Percentiles rank a stretch among this genome's conserved stretches.
These are phyloP conservation scores for Notamacropus eugenii DNA, from an alignment of 2,797 vertebrate genomes.

Conservation along the genomic window DNA sequence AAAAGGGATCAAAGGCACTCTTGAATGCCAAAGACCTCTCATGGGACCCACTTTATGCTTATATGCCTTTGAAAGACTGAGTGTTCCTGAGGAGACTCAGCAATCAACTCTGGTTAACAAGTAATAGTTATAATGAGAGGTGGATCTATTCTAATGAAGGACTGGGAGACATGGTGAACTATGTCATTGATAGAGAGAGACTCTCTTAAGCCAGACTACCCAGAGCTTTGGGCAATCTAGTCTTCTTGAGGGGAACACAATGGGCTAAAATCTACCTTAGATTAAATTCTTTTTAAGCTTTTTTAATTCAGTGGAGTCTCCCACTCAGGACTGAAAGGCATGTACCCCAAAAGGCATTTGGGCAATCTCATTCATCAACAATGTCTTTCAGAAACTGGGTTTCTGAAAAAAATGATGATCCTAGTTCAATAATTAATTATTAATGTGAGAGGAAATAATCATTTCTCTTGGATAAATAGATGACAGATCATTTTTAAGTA, in stretches of 20 bases:
- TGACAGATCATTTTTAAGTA: background rate
- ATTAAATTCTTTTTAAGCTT: background rate
- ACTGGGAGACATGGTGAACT: background rate
- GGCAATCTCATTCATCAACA: background rate
- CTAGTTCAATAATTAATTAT: too few species aligned
- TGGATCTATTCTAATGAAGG: background rate
- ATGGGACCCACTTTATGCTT: background rate
- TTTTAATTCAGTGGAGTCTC: background rate
- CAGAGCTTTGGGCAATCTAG: background rate
- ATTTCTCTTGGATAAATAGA: too few species aligned
- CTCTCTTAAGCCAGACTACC: background rate
- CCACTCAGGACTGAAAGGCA: background rate
- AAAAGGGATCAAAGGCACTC: background rate
- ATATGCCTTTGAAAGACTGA: background rate
- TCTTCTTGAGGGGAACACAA: background rate
- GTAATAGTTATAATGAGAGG: background rate
- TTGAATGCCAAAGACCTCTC: background rate
- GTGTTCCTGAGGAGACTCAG: background rate
- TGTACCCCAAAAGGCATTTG: background rate
- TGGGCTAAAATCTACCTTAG: background rate
- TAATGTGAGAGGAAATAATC: too few species aligned
- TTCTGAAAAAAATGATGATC: background rate
- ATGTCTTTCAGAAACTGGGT: background rate
- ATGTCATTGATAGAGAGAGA: background rate
- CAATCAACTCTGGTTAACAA: background rate